Conservation (phyloP, 2,113 vertebrate genomes). For the Ceyx cyanopectus region DNA sequence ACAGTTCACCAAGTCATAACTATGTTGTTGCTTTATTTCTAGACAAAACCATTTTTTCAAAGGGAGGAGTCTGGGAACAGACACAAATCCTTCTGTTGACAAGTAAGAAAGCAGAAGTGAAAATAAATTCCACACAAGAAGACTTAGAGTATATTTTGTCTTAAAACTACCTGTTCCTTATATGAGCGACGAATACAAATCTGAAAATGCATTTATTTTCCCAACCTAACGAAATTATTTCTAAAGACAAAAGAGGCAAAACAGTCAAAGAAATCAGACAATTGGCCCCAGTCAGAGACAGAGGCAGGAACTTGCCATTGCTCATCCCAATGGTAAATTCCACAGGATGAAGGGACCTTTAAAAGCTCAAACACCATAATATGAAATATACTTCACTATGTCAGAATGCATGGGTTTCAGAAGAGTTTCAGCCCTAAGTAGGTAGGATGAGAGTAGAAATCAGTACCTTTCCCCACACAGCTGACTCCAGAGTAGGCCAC, state of each 20-base stretch:
- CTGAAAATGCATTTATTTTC: background rate
- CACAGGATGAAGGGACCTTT: background rate
- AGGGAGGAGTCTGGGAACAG: background rate
- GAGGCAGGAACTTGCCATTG: background rate
- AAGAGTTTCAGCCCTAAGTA: background rate
- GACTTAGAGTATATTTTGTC: background rate
- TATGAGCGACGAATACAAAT: background rate
- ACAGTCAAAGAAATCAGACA: background rate
- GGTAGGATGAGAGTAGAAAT: background rate
- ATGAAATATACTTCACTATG: background rate
- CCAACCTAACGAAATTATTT: background rate
- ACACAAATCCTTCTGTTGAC: background rate
- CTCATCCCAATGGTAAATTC: background rate
- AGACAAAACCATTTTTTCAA: background rate
- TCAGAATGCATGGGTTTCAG: background rate
- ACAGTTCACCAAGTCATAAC: background rate
- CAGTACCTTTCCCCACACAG: constrained; percentile 82
- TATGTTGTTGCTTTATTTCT: background rate
- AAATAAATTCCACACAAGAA: background rate
- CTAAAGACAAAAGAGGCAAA: background rate
- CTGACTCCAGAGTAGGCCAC: constrained; percentile 82
- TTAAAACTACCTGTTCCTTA: background rate
- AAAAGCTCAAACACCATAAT: background rate
- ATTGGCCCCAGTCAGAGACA: background rate
- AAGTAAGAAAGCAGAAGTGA: background rate